Conservation (phyloP, 2,113 vertebrate species). For the Brachyhypopomus gauderio region DNA sequence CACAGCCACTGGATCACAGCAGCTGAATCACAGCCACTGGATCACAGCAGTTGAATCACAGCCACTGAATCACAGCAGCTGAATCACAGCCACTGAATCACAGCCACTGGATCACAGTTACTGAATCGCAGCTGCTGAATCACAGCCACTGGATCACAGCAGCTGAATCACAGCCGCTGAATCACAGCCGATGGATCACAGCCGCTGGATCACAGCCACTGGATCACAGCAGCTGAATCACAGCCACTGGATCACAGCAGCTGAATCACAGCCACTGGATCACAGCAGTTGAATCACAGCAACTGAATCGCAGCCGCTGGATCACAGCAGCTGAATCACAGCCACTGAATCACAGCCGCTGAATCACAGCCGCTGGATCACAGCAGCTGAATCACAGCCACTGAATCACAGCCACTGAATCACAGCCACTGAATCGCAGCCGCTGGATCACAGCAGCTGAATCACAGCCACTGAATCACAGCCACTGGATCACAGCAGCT, state of each 20-base stretch:
- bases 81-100: background rate
- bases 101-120: background rate
- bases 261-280: background rate
- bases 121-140: background rate
- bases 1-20: background rate
- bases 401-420: background rate
- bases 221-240: background rate
- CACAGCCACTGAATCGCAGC: no score
- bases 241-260: background rate
- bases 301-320: no score
- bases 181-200: no score
- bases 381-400: background rate
- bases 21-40: background rate
- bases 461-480: no score
- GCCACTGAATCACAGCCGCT: background rate
- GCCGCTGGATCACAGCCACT: background rate
- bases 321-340: background rate
- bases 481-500: background rate
- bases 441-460: background rate
- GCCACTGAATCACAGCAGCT: background rate
- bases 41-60: background rate
- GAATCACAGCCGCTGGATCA: background rate
- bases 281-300: background rate
- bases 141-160: background rate
- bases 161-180: background rate